phyloP scores from a whole-genome alignment of 2,888 invertebrate species.

The Mimumesa dahlbomi region DNA sequence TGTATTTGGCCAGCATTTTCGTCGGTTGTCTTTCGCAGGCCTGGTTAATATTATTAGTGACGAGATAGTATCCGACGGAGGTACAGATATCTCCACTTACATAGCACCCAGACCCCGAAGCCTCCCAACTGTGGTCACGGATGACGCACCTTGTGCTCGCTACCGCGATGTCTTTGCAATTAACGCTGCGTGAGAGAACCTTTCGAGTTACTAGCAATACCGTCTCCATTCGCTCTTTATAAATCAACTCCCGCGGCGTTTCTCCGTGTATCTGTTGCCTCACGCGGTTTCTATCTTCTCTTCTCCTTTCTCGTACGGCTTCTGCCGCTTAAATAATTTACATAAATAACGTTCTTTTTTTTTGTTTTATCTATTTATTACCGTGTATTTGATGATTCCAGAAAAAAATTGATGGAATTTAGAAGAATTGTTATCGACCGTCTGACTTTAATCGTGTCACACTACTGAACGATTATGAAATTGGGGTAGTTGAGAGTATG shows the following conservation, averaged over 20 bases:
- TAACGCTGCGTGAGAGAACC: conserved; percentile 52
- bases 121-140: conserved; percentile 23
- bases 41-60: conserved; percentile 61
- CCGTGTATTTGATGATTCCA: too few species aligned
- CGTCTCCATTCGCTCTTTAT: conserved; percentile 38
- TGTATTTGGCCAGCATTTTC: conserved; percentile 66
- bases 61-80: conserved; percentile 13
- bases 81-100: conserved; percentile 21
- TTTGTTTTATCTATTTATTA: too few species aligned
- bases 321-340: too few species aligned
- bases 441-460: too few species aligned
- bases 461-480: too few species aligned
- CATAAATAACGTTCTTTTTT: too few species aligned
- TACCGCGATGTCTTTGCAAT: conserved; percentile 53
- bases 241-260: conserved; percentile 59
- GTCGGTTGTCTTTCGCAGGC: conserved; percentile 34
- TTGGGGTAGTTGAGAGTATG: too few species aligned
- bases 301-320: too few species aligned
- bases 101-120: not conserved
- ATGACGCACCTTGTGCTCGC: conserved; percentile 46
- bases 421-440: too few species aligned
- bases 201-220: conserved; percentile 27
- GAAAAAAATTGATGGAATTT: too few species aligned
- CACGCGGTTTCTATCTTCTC: too few species aligned
- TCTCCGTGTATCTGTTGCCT: too few species aligned